Base-by-base conservation (phyloP, 1,140 invertebrate genomes). In the Brachystomella parvula region DNA sequence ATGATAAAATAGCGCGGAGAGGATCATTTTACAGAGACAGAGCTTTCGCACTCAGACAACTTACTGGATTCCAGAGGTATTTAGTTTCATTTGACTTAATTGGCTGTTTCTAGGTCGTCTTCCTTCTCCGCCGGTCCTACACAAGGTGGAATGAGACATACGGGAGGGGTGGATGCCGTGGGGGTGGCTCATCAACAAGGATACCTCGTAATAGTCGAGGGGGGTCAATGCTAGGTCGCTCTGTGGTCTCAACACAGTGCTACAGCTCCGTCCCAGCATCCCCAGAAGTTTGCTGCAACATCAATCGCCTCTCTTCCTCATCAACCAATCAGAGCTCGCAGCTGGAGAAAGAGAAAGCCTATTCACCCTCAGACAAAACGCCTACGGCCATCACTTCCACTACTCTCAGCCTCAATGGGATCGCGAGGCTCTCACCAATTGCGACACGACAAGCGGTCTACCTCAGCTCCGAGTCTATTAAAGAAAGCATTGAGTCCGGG, bases 61-160 rank as follows among this genome's bases (percentile, higher is more conserved):
- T 65, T 31, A 24, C 17, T 49, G 26, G 35, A 39, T 59, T 31
- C 35, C 19, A n/a, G n/a, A 39, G 19, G 35, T 6, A 39, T 39
- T 9, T 39, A 39, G 35, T 39, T 9, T 53, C 21, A 53, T 17
- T 19, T 53, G 49, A 24, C 49, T 24, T 39, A 19, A n/a, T 26
- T 53, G 49, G 15, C 33, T 70, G 58, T 47, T 67, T 65, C 6
- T 59, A 75, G 74, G 72, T 75, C 28, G 56, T 69, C 32, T 44
- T 67, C 26, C 68, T 75, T n/a, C 47, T 75, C 24, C 73, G 71
- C 31, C 53, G 74, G n/a, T 65, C 71, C 1, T 74, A 71, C 59
- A 61, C 61, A 3, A 49, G 71, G 3, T 73, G 67, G 66, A 65
- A 61, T 47, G 74, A 75, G 47, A 32, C 68, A 44, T 44, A 24